These are phyloP conservation scores for Glaucomys volans DNA, from an alignment of 2,113 vertebrate species.

Conservation along the genomic window DNA sequence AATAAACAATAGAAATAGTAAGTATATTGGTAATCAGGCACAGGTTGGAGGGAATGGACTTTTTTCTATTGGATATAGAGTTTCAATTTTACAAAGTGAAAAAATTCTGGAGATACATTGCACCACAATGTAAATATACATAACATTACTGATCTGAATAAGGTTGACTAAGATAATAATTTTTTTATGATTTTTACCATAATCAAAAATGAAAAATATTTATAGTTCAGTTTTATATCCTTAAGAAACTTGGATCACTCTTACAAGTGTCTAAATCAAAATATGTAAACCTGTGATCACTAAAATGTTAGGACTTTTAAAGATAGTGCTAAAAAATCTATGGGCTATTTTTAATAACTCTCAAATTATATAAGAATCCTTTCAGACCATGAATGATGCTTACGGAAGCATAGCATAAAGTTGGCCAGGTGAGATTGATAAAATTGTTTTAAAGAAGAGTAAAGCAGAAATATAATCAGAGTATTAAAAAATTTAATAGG, in stretches of 20 bases:
- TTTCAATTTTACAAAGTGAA: neutral
- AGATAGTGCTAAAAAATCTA: neutral
- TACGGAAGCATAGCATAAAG: too few species aligned
- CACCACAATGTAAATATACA: too few species aligned
- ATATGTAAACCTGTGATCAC: neutral
- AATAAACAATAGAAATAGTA: neutral
- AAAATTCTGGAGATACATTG: neutral
- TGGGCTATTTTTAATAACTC: too few species aligned
- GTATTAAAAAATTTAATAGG: too few species aligned
- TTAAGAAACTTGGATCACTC: neutral
- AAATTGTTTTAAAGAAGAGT: too few species aligned
- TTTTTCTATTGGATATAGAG: neutral
- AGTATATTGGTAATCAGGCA: neutral
- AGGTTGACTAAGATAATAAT: neutral
- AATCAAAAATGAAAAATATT: neutral
- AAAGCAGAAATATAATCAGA: too few species aligned
- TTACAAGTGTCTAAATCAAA: neutral
- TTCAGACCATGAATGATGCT: too few species aligned
- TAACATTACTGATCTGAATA: neutral
- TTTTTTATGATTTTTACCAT: neutral
- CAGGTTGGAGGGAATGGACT: neutral
- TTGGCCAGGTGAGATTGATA: too few species aligned
- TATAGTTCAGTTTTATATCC: neutral
- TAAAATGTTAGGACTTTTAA: neutral
- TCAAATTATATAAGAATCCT: too few species aligned